Evolutionary conservation across 2,888 invertebrate genomes (phyloP), one percentile per base, ranked within the genome.

Genomic region (Lepidochrysops patricia): DNA sequence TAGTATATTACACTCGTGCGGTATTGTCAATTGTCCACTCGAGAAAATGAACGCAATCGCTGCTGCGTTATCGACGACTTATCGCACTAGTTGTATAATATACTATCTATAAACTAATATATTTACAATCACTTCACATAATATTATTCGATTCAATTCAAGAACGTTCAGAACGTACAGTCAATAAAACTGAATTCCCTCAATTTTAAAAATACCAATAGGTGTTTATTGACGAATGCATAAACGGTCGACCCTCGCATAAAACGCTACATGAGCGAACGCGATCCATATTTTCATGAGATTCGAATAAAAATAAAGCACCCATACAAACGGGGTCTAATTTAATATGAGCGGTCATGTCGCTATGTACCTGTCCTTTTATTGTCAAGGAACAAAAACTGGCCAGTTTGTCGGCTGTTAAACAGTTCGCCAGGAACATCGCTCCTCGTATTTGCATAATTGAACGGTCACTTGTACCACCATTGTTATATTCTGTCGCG

Each of bases 371-470:
- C 81, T 80, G 80, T 72, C 77, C 75, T 84, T 86, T 86, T 86
- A 87, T 86, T 82, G 81, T 79, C 73, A 77, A 79, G 82, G 73
- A 69, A 78, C 79, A 76, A 82, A 80, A 82, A 82, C 79, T 19
- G 19, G 79, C 79, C 76, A 73, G 80, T 80, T 83, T 79, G 85
- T 84, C 84, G 87, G 85, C 85, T 88, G 87, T 86, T 88, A 84
- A 87, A 87, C 84, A 87, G 86, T 88, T 88, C 80, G 73, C 82
- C 84, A 81, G 82, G 80, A 79, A 80, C 83, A 82, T 82, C 75
- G 83, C 75, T 67, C 79, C 78, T 82, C 77, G 83, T 83, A 89
- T 90, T 90, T 90, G 88, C 90, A 90, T 90, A 90, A 90, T 90
- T 89, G 89, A 89, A 89, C 84, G 84, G 81, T 81, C 85, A 88